Evolutionary conservation across 1,140 invertebrate genomes (phyloP).

Genomic region (Holcopasites calliopsidis): DNA sequence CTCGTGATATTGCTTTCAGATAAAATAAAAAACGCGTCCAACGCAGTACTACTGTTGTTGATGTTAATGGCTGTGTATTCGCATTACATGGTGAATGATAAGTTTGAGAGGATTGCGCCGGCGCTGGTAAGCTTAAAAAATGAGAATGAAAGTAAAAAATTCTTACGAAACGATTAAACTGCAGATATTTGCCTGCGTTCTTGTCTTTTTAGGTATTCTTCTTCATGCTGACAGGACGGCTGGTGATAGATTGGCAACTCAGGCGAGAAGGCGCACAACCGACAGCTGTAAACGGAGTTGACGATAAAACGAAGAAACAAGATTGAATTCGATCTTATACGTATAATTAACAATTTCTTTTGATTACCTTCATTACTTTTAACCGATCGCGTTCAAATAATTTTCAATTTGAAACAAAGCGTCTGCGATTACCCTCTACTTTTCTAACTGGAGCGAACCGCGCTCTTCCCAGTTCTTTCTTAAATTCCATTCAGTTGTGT

Average conservation of each 20-base stretch:
- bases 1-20: no score
- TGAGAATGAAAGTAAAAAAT: neutral
- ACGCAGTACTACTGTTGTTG: slow-evolving; percentile 88
- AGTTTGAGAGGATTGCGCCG: slow-evolving; percentile 95
- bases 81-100: slow-evolving; percentile 95
- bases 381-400: neutral
- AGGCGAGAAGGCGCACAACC: slow-evolving; percentile 75
- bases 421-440: neutral
- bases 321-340: slow-evolving; percentile 68
- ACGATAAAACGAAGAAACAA: slow-evolving; percentile 78
- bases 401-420: neutral
- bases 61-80: slow-evolving; percentile 95
- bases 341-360: neutral
- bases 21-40: slow-evolving; percentile 93
- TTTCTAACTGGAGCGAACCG: no score
- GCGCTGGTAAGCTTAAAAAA: slow-evolving; percentile 83
- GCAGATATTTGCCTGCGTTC: neutral
- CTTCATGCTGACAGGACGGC: slow-evolving; percentile 95
- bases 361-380: neutral
- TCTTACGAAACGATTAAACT: neutral
- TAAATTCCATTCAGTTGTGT: no score
- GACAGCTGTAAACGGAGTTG: slow-evolving; percentile 73
- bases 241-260: slow-evolving; percentile 88
- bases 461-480: neutral
- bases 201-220: slow-evolving; percentile 88